Conservation (phyloP, 35 echinoderm and acorn worm species). For the Heliocidaris erythrogramma region DNA sequence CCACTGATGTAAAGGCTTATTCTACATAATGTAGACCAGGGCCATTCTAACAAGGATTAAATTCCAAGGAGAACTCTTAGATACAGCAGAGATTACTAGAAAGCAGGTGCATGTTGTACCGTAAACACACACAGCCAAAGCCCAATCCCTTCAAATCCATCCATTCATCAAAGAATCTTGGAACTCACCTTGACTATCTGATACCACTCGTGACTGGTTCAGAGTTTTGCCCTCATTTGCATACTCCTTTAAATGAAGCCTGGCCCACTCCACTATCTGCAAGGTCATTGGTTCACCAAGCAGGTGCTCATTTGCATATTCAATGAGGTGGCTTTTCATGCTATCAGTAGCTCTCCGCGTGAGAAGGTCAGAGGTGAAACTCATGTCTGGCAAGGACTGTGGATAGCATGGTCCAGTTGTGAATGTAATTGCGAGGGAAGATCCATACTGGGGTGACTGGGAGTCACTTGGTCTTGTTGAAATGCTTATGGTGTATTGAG, state of each 20-base stretch:
- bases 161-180: too few relatives aligned
- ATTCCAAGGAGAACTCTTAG: too few relatives aligned
- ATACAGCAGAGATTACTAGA: too few relatives aligned
- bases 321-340: conserved; percentile 17
- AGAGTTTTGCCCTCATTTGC: not conserved
- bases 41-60: too few relatives aligned
- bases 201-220: not conserved
- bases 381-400: conserved; percentile 31
- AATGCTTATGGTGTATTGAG: not conserved
- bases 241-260: not conserved
- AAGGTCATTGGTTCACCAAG: conserved; percentile 47
- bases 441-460: not conserved
- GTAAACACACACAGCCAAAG: too few relatives aligned
- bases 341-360: conserved; percentile 26
- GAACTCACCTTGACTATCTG: not conserved
- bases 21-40: too few relatives aligned
- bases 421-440: conserved; percentile 13
- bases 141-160: too few relatives aligned
- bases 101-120: too few relatives aligned
- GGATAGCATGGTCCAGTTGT: conserved; percentile 16
- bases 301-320: conserved; percentile 40
- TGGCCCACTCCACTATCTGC: conserved; percentile 45
- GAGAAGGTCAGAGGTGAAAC: conserved; percentile 1
- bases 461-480: not conserved
- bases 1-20: too few relatives aligned